These are phyloP conservation scores for Gallinago paraguaiae DNA, from an alignment of 2,113 vertebrate genomes.

Conservation along the genomic window DNA sequence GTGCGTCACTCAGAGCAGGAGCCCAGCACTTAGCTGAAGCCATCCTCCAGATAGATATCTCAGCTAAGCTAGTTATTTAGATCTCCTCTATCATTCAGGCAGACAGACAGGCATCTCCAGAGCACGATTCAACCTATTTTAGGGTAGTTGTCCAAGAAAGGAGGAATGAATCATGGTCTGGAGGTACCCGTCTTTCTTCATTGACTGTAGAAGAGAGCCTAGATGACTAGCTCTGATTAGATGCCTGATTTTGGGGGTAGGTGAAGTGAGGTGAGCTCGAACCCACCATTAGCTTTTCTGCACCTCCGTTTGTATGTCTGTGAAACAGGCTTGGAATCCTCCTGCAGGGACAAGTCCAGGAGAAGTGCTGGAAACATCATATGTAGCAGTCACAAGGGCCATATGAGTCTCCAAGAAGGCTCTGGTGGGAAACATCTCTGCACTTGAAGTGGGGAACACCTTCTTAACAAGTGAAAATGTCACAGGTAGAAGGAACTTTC, in stretches of 20 bases:
- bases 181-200: background rate
- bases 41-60: background rate
- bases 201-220: background rate
- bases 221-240: slow-evolving; percentile 37
- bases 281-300: background rate
- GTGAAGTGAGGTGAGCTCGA: background rate
- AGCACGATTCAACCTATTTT: background rate
- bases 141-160: slow-evolving; percentile 20
- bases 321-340: background rate
- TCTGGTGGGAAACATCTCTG: background rate
- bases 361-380: background rate
- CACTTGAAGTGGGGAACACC: background rate
- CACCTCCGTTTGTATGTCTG: background rate
- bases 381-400: background rate
- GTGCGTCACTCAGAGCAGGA: background rate
- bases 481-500: background rate
- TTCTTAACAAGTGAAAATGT: background rate
- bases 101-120: background rate
- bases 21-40: background rate
- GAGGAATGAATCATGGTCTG: background rate
- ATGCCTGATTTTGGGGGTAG: background rate
- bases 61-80: slow-evolving; percentile 1
- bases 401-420: background rate
- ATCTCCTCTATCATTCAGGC: background rate
- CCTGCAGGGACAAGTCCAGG: rapidly evolving